phyloP scores from a whole-genome alignment of 2,888 invertebrate species.

The Cybosia mesomella region DNA sequence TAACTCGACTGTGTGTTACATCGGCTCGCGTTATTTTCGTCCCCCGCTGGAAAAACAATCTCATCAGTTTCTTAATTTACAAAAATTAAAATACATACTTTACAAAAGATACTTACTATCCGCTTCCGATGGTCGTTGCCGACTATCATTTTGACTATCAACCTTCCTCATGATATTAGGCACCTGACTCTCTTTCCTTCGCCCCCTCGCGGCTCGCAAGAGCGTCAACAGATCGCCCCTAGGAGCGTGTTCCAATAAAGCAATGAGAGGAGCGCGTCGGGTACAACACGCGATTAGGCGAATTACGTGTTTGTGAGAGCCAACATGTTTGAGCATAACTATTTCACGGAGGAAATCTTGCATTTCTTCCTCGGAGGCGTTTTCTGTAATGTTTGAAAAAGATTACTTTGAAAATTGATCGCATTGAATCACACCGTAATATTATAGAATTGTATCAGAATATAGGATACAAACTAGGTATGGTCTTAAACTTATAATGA shows the following conservation, averaged over 20 bases:
- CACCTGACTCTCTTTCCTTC: conserved; percentile 58
- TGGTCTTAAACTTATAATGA: neutral
- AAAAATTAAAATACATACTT: neutral
- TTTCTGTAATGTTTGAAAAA: conserved; percentile 69
- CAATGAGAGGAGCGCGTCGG: conserved; percentile 89
- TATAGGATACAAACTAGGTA: neutral
- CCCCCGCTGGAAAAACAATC: neutral
- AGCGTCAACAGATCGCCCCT: conserved; percentile 91
- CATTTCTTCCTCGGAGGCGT: conserved; percentile 86
- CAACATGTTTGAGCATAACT: conserved; percentile 91
- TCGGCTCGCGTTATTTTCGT: neutral
- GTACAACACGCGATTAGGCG: conserved; percentile 92
- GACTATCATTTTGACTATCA: conserved; percentile 56
- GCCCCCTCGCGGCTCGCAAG: conserved; percentile 82
- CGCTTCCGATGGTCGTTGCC: conserved; percentile 81
- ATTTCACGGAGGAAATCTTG: conserved; percentile 93
- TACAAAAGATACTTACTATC: conserved; percentile 83
- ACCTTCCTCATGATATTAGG: conserved; percentile 83
- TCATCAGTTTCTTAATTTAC: neutral
- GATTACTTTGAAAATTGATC: neutral
- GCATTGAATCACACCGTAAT: neutral
- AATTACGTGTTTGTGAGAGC: conserved; percentile 92
- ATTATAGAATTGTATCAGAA: neutral
- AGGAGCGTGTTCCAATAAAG: conserved; percentile 93
- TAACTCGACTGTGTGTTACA: conserved; percentile 6